Evolutionary conservation across 2,888 invertebrate genomes (phyloP).

Genomic region (Rhingia rostrata): DNA sequence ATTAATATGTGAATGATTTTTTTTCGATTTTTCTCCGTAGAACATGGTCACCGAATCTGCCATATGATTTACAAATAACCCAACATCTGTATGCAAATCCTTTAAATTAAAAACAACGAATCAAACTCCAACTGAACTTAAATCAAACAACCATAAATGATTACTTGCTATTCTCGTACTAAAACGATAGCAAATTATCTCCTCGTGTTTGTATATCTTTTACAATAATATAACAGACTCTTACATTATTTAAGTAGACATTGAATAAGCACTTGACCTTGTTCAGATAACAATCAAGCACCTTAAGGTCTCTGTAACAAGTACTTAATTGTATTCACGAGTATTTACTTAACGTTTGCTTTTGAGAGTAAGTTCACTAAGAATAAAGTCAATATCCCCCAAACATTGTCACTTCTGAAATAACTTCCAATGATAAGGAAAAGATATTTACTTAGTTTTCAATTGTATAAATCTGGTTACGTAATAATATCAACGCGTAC

Average conservation of each 20-base stretch:
- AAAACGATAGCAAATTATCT: not conserved
- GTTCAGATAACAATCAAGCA: conserved; percentile 9
- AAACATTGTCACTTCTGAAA: not conserved
- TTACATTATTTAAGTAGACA: not conserved
- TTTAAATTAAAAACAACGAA: too few relatives aligned
- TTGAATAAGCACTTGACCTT: conserved; percentile 18
- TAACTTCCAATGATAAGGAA: conserved; percentile 10
- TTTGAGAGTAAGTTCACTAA: not conserved
- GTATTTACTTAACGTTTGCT: not conserved
- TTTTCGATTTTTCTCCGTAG: too few relatives aligned
- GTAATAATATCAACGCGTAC: conserved; percentile 26
- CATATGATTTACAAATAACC: too few relatives aligned
- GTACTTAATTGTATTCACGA: not conserved
- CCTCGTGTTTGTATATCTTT: not conserved
- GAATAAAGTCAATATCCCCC: not conserved
- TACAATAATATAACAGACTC: not conserved
- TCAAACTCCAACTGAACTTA: too few relatives aligned
- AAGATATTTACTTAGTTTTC: not conserved
- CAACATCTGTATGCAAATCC: too few relatives aligned
- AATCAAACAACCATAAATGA: too few relatives aligned
- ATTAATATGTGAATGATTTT: too few relatives aligned
- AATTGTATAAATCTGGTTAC: not conserved
- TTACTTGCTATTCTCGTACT: too few relatives aligned
- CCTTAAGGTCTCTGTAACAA: not conserved
- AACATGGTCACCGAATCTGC: too few relatives aligned